A percentile compares a stretch with the other conserved stretches of the same genome.
Conservation (phyloP, 2,888 invertebrate species). For the Dermolepida albohirtum region DNA sequence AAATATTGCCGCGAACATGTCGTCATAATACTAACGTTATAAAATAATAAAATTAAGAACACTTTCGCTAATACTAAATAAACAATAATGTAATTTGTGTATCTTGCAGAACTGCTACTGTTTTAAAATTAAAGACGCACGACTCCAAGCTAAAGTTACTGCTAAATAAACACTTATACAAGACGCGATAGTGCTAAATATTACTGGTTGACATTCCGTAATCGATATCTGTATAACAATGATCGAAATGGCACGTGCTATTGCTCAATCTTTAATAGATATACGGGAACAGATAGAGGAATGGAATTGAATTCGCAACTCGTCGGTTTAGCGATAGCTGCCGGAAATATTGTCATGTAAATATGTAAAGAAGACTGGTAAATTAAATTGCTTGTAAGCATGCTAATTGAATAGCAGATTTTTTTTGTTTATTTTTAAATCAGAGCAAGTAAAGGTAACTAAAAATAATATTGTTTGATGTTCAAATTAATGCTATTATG, state of each 20-base stretch:
- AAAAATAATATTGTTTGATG: no score
- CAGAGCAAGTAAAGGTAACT: no score
- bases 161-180: background rate
- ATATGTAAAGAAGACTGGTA: no score
- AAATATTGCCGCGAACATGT: background rate
- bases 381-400: background rate
- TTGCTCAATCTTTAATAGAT: slow-evolving; percentile 21
- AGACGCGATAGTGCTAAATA: slow-evolving; percentile 18
- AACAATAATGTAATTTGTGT: background rate
- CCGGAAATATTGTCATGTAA: no score
- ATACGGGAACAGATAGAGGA: slow-evolving; percentile 4
- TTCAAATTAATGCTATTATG: no score
- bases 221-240: slow-evolving; percentile 34
- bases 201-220: slow-evolving; percentile 17
- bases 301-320: background rate
- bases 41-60: slow-evolving; percentile 14
- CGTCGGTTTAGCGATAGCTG: no score
- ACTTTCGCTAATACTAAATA: slow-evolving; percentile 14
- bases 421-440: background rate
- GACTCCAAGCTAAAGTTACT: no score
- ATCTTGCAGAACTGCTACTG: no score
- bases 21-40: slow-evolving; percentile 5
- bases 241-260: slow-evolving; percentile 17
- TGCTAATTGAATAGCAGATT: background rate
- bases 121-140: no score